A percentile compares a stretch with the other conserved stretches of the same genome.
These are phyloP conservation scores for Anthophora plumipes DNA, from an alignment of 2,888 invertebrate genomes.

Conservation along the genomic window DNA sequence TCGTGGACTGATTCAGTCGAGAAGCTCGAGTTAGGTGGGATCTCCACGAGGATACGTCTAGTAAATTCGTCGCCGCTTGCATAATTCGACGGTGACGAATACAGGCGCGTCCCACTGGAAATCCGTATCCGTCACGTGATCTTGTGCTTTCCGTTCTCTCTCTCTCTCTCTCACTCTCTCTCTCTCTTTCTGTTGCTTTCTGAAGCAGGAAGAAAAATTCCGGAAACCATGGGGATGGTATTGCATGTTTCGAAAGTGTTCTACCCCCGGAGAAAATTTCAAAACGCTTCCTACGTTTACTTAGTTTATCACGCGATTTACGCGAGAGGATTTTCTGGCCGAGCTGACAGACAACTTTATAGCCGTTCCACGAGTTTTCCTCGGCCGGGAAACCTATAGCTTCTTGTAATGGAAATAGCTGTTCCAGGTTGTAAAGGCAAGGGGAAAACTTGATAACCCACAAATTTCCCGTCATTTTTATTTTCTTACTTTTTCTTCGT, in stretches of 20 bases:
- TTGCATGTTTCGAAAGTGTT: conserved; percentile 14
- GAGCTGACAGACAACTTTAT: conserved; percentile 49
- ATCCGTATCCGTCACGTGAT: conserved; percentile 10
- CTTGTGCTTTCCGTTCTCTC: neutral
- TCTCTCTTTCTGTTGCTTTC: too few species aligned
- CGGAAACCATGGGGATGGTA: neutral
- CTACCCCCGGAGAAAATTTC: conserved; percentile 20
- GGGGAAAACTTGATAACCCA: neutral
- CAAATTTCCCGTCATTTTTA: conserved; percentile 13
- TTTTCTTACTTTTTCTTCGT: neutral
- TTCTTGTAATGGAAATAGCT: conserved; percentile 45
- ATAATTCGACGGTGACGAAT: conserved; percentile 46
- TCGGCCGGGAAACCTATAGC: conserved; percentile 18
- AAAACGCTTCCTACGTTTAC: conserved; percentile 23
- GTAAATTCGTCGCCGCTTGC: conserved; percentile 13
- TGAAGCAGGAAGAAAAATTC: conserved; percentile 19
- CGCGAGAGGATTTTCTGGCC: conserved; percentile 24
- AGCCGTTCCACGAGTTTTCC: conserved; percentile 25
- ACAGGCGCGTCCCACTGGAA: conserved; percentile 20
- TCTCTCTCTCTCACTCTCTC: too few species aligned
- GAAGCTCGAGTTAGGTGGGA: neutral
- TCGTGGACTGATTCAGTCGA: neutral
- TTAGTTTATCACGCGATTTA: conserved; percentile 45
- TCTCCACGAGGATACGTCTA: conserved; percentile 1
- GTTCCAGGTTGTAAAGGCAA: conserved; percentile 18